Base-by-base conservation (phyloP, 2,888 invertebrate genomes). In the Yponomeuta plumbellus region DNA sequence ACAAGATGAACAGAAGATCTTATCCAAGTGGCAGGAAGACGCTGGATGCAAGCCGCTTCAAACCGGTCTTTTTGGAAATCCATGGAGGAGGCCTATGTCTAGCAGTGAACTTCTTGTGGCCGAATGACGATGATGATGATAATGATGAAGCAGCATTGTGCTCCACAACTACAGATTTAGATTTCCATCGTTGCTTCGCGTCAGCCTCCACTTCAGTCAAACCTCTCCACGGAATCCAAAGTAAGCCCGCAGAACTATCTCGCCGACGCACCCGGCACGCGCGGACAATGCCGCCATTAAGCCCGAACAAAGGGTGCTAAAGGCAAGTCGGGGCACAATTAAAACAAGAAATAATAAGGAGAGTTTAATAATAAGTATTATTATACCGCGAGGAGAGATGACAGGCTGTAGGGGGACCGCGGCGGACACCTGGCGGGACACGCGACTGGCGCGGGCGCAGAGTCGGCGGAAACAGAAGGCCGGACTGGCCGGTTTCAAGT, bases 301-400 rank as follows among this genome's bases (percentile, higher is more conserved):
- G 77, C 77, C 75, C 75, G 82, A 87, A 91, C 90, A 90, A 91
- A 88, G 86, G 88, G 83, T 84, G 86, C 83, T 87, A 89, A 90
- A 86, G 86, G 85, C 88, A 89, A 90, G 90, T 88, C 85, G 80
- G 80, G 82, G 86, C 81, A 88, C 90, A 91, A 91, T 91, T 91
- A 90, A 89, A 88, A 88, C 88, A 89, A 88, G 87, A 89, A 89
- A 88, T 89, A 90, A 89, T 89, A 90, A 89, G 88, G 89, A 88
- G 84, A 64, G 83, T 85, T 85, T 85, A 85, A 86, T 89, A 89
- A 89, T 90, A 90, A 90, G 88, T 88, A 88, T 88, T 86, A 78
- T 77, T 87, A 85, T 85, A 83, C 66, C 67, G 67, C 82, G 61
- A 81, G 76, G 62, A 81, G 77, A 80, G 81, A 82, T 80, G 80